Conservation (phyloP, 2,113 vertebrate species). For the Lophura nycthemera region DNA sequence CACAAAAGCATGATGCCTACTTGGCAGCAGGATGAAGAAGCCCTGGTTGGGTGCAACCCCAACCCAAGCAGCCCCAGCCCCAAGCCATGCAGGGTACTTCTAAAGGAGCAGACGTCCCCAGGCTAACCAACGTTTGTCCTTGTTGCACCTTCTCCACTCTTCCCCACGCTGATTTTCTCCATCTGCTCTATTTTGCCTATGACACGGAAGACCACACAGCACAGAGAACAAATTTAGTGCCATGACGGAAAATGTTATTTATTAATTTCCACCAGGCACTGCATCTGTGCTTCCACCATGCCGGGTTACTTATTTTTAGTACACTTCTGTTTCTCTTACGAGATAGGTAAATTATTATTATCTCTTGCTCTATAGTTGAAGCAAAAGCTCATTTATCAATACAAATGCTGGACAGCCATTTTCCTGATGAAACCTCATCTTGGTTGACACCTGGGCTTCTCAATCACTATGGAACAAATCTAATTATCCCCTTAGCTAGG, state of each 20-base stretch:
- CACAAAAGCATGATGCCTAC: background rate
- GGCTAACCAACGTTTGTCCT: background rate
- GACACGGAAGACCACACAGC: background rate
- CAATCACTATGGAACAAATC: background rate
- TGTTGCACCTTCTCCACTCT: background rate
- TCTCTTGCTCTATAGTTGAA: background rate
- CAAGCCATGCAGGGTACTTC: background rate
- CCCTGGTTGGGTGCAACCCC: background rate
- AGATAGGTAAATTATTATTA: constrained; percentile 13
- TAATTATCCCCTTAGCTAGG: background rate
- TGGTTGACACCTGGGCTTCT: background rate
- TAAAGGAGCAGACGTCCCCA: background rate
- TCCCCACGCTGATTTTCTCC: fast-evolving
- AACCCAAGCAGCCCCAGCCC: background rate
- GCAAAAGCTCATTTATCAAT: constrained; percentile 35
- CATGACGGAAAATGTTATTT: background rate
- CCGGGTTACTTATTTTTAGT: background rate
- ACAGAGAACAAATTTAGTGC: background rate
- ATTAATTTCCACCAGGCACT: background rate
- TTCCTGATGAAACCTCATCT: constrained; percentile 6
- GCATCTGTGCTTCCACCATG: background rate
- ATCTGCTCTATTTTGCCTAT: background rate
- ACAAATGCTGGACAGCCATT: background rate
- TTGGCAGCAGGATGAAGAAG: background rate
- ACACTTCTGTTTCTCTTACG: background rate